Evolutionary conservation across 2,797 vertebrate species (phyloP).

Genomic region (Pseudomugil gertrudae): DNA sequence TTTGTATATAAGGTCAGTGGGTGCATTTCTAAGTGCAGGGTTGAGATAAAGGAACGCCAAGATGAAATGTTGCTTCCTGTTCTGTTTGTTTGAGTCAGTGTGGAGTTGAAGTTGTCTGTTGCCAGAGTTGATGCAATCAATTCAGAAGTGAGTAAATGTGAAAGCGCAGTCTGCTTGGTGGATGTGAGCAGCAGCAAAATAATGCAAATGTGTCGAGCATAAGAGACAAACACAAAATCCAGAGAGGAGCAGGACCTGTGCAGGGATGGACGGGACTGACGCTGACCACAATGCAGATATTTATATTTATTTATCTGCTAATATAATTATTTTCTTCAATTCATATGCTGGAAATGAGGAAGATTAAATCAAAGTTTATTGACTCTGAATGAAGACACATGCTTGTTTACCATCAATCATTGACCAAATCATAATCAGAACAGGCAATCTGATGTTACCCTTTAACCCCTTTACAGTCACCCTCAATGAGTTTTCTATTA

Average conservation of each 20-base stretch:
- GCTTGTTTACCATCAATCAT: too few species aligned
- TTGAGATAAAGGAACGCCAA: background rate
- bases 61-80: background rate
- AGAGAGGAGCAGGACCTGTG: background rate
- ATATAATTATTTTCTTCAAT: background rate
- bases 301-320: background rate
- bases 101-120: background rate
- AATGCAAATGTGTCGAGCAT: too few species aligned
- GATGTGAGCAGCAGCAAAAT: background rate
- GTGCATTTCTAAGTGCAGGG: background rate
- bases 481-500: too few species aligned
- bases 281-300: background rate
- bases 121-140: too few species aligned
- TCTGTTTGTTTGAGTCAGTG: background rate
- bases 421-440: too few species aligned
- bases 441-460: too few species aligned
- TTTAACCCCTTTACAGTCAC: too few species aligned
- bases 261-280: background rate
- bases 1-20: background rate
- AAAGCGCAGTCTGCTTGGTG: background rate
- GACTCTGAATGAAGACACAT: too few species aligned
- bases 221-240: too few species aligned
- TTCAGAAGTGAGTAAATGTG: too few species aligned
- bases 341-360: too few species aligned
- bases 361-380: too few species aligned